These are phyloP conservation scores for Bubo bubo DNA, from an alignment of 2,113 vertebrate species.

Conservation along the genomic window DNA sequence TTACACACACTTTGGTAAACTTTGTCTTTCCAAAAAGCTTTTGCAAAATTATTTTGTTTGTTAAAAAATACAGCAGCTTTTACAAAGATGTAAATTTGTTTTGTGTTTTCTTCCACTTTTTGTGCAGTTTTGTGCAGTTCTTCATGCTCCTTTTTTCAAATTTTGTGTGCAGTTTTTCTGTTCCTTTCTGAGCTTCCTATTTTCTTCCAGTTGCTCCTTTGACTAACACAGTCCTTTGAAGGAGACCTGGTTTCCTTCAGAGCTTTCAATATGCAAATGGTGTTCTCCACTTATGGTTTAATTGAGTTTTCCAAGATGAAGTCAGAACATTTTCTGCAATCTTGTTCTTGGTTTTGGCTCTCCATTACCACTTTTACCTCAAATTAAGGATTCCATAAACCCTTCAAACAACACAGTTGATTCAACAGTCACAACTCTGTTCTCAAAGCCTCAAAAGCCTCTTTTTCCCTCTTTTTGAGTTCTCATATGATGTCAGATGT, in stretches of 20 bases:
- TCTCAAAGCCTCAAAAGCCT: neutral
- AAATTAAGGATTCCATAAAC: neutral
- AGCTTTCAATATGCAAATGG: neutral
- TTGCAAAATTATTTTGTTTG: neutral
- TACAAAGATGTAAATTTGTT: neutral
- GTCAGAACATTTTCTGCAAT: neutral
- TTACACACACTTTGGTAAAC: neutral
- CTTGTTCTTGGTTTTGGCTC: neutral
- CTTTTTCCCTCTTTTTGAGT: neutral
- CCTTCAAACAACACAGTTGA: neutral
- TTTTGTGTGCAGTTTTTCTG: accelerated
- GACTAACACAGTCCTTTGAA: neutral
- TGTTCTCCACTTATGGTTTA: neutral
- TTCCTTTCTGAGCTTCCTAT: neutral
- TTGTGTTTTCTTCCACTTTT: neutral
- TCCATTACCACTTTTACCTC: neutral
- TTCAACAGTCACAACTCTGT: neutral
- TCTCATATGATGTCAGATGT: neutral
- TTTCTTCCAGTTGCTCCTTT: neutral
- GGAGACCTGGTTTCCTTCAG: neutral
- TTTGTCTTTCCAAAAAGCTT: neutral
- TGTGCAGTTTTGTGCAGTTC: neutral
- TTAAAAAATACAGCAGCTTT: neutral
- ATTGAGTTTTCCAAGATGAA: neutral
- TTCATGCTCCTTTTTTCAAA: neutral